These are phyloP conservation scores for Agriotes lineatus DNA, from an alignment of 2,888 invertebrate genomes.

Conservation along the genomic window DNA sequence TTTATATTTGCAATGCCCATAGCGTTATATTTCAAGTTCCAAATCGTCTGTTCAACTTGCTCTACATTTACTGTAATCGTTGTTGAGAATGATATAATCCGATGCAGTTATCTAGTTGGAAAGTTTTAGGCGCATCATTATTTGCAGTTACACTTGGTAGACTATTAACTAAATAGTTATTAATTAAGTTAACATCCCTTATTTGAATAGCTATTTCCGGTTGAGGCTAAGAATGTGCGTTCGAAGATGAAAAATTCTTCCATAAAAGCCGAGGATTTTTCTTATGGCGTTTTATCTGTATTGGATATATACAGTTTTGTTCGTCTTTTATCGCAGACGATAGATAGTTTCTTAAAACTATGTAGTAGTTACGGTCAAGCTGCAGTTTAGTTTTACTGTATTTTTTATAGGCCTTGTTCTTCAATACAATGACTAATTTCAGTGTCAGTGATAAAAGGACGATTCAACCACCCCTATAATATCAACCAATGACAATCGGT, in stretches of 20 bases:
- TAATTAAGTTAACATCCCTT: no score
- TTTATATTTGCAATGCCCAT: background rate
- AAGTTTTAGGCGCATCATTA: no score
- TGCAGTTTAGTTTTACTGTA: background rate
- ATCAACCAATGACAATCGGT: no score
- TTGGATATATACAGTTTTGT: no score
- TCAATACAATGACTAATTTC: background rate
- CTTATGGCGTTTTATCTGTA: background rate
- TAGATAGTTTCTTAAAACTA: background rate
- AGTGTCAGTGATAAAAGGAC: no score
- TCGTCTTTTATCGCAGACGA: background rate
- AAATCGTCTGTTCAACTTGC: background rate
- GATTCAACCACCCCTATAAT: no score
- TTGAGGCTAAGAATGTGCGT: background rate
- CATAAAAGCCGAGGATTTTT: background rate
- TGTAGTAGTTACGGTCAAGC: background rate
- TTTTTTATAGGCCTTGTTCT: background rate
- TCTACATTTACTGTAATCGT: background rate
- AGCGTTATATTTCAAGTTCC: background rate
- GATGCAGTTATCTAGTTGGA: no score
- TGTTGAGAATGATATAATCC: background rate
- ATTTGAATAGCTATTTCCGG: no score
- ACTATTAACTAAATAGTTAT: no score
- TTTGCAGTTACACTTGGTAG: no score
- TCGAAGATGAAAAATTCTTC: background rate